Conservation (phyloP, 2,113 vertebrate species). For the Corythornis madagascariensis region DNA sequence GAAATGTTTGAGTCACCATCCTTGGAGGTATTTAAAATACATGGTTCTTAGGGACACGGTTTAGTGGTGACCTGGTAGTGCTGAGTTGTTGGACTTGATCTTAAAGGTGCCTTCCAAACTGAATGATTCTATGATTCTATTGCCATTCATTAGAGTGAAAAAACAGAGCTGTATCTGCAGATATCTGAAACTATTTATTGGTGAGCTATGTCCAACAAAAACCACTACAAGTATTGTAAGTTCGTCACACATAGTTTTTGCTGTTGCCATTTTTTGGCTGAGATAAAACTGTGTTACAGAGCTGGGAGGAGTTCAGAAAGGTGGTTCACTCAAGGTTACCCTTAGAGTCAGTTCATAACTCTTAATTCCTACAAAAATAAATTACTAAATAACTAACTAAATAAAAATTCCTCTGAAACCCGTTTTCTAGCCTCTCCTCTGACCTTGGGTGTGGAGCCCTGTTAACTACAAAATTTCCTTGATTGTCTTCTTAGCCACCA, state of each 20-base stretch:
- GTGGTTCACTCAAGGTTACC: neutral
- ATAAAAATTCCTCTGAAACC: neutral
- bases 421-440: neutral
- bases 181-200: neutral
- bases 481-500: neutral
- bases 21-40: neutral
- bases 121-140: neutral
- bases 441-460: neutral
- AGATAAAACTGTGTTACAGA: neutral
- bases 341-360: neutral
- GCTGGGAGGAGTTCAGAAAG: neutral
- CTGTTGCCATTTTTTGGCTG: neutral
- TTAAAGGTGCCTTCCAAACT: neutral
- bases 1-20: neutral
- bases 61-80: neutral
- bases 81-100: neutral
- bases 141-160: neutral
- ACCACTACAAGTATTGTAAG: accelerated
- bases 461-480: neutral
- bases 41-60: neutral
- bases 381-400: neutral
- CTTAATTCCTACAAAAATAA: neutral
- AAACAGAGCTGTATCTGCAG: neutral
- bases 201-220: neutral
- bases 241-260: neutral